Base-by-base conservation (phyloP, 2,888 invertebrate genomes). In the Aspidapion aeneum region DNA sequence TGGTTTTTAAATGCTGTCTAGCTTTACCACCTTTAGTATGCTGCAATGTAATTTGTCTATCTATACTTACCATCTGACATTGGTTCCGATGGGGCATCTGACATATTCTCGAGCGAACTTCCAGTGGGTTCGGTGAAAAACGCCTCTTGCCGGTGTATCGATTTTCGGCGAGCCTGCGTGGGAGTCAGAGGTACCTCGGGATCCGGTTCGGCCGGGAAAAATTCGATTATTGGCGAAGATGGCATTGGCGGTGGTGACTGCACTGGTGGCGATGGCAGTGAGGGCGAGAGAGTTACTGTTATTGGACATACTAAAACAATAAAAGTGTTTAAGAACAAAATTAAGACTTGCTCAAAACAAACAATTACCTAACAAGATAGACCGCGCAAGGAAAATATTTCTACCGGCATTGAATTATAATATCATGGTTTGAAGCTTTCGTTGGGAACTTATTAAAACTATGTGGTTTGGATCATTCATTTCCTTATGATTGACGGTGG, bases 71-170 rank as follows among this genome's bases (percentile, higher is more conserved):
- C 76, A 21, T 80, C 80, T 0, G 86, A 85, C 35, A 73, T 74
- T 1, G 74, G 68, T 55, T 75, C 78, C 5, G 79, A 79, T 18
- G 76, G 73, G 19, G 69, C 74, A 62, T 82, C 81, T 16, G 86
- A 85, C 18, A 90, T 86, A 74, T 89, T 90, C 74, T 90, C 90
- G 57, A 90, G 79, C 0, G 89, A 89, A 72, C 84, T 88, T 5
- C 71, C 72, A 0, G 87, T 88, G 3, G 90, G 89, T 75, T 89
- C 90, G 48, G 89, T 89, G 72, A 91, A 90, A 73, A 93, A 88
- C 0, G 93, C 93, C 79, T 92, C 91, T 77, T 93, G 93, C 18
- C 93, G 85, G 62, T 90, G 89, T 73, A 91, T 90, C 5, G 91
- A 91, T 64, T 90, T 86, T 68, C 91, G 83, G 59, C 92, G 82